These are phyloP conservation scores for Turnix velox DNA, from an alignment of 2,113 vertebrate species.

Conservation along the genomic window DNA sequence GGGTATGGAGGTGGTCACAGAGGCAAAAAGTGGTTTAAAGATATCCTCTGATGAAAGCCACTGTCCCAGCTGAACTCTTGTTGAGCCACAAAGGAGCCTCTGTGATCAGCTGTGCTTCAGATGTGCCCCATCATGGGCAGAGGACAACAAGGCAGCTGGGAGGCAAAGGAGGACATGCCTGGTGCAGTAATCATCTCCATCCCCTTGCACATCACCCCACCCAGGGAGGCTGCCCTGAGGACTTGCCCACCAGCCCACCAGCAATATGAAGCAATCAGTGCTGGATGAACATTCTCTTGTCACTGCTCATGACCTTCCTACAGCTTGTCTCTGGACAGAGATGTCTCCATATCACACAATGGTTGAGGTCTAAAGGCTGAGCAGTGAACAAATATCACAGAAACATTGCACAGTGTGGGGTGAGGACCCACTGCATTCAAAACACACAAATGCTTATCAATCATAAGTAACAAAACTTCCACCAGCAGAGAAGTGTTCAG, in stretches of 20 bases:
- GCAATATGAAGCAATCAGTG: neutral
- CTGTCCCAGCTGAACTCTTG: neutral
- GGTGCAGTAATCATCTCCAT: neutral
- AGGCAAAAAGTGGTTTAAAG: neutral
- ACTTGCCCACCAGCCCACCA: neutral
- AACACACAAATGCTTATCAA: neutral
- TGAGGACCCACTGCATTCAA: neutral
- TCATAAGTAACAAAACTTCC: neutral
- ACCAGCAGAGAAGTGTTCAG: neutral
- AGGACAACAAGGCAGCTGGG: neutral
- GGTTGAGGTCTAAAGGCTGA: neutral
- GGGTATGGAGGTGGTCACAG: neutral
- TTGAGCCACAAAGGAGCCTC: neutral
- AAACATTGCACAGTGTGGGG: fast-evolving
- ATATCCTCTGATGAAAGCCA: neutral
- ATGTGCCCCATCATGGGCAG: neutral
- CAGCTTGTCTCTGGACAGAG: neutral
- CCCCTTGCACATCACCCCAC: neutral
- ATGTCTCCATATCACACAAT: neutral
- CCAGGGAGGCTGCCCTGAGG: neutral
- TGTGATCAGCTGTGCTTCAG: neutral
- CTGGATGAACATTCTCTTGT: neutral
- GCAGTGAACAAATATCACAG: neutral
- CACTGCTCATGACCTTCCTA: neutral
- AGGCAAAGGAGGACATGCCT: neutral